Percentiles rank a stretch among this genome's conserved stretches.
phyloP scores from a whole-genome alignment of 1,140 invertebrate genomes.

The Calliopsis andreniformis region DNA sequence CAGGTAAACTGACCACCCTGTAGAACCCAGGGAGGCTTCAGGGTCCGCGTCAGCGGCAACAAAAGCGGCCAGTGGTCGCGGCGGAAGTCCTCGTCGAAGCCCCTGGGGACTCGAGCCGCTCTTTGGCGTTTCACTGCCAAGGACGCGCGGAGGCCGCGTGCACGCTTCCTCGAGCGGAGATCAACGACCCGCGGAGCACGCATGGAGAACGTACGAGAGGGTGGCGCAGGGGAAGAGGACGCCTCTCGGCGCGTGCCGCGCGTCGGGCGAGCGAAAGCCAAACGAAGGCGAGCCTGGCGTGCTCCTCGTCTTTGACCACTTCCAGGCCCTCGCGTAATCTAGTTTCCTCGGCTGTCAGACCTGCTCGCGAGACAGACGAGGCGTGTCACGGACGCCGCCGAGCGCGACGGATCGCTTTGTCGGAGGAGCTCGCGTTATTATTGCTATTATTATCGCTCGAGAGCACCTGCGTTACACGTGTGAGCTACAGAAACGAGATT shows the following conservation, averaged over 20 bases:
- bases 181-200: slow-evolving; percentile 60
- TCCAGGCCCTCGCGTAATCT: neutral
- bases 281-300: neutral
- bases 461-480: no score
- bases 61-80: no score
- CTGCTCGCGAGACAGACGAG: neutral
- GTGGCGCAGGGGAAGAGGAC: neutral
- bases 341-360: neutral
- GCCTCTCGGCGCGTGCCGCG: slow-evolving; percentile 6
- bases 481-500: no score
- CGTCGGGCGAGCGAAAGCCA: neutral
- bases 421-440: neutral
- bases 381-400: neutral
- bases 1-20: no score
- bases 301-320: neutral
- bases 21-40: no score
- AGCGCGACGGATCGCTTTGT: neutral
- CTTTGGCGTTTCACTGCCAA: slow-evolving; percentile 45
- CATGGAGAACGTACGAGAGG: slow-evolving; percentile 5
- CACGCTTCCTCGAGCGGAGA: slow-evolving; percentile 41
- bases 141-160: slow-evolving; percentile 39
- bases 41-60: no score
- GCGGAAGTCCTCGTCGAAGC: no score
- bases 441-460: neutral
- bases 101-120: neutral